Conservation (phyloP, 2,113 vertebrate genomes). For the Phyllostomus discolor region DNA sequence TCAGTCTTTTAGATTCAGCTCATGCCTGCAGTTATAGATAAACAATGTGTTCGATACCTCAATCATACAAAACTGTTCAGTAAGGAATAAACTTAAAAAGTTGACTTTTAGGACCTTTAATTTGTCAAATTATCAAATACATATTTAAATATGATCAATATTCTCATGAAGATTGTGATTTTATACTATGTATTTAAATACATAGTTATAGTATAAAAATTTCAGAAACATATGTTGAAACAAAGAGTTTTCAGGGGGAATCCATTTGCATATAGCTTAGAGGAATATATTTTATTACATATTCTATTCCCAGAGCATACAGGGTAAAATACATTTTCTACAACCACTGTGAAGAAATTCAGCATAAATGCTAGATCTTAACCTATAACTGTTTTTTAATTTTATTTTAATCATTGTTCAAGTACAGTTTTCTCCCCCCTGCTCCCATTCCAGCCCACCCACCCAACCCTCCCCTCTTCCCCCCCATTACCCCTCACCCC, state of each 20-base stretch:
- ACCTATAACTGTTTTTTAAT: background rate
- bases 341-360: background rate
- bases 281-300: background rate
- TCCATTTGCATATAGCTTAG: background rate
- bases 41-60: background rate
- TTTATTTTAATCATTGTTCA: too few species aligned
- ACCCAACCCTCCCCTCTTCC: too few species aligned
- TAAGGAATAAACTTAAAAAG: background rate
- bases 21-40: background rate
- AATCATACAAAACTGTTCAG: background rate
- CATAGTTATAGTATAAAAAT: background rate
- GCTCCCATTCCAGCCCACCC: too few species aligned
- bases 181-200: background rate
- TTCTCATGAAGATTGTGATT: background rate
- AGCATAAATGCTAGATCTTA: background rate
- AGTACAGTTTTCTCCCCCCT: too few species aligned
- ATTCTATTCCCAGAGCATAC: background rate
- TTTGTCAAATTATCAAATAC: constrained; percentile 9
- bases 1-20: background rate
- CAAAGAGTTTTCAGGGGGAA: background rate
- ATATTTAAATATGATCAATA: constrained; percentile 27
- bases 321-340: background rate
- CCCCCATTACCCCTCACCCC: too few species aligned
- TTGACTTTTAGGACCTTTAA: background rate
- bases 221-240: background rate